These are phyloP conservation scores for Amblyjoppa fuscipennis DNA, from an alignment of 2,888 invertebrate genomes.

Conservation along the genomic window DNA sequence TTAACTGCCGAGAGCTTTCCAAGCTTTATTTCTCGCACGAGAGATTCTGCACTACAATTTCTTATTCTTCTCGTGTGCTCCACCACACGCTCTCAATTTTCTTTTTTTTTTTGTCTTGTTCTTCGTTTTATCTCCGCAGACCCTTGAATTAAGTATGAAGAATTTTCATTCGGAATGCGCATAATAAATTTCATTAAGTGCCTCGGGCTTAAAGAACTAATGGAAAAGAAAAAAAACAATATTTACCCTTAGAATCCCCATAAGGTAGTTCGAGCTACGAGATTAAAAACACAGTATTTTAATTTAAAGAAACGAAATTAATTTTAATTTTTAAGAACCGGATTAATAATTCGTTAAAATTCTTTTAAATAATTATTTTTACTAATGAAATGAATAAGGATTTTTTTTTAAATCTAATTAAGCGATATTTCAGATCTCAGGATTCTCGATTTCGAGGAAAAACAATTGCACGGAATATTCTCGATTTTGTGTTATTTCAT, in stretches of 20 bases:
- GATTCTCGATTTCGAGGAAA: background rate
- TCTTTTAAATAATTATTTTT: too few species aligned
- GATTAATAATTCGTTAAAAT: too few species aligned
- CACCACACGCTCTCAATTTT: conserved; percentile 17
- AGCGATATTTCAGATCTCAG: background rate
- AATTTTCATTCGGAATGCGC: conserved; percentile 10
- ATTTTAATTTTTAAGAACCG: too few species aligned
- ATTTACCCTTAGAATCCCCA: background rate
- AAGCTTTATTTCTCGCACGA: conserved; percentile 69
- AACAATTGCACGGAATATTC: background rate
- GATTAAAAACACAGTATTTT: background rate
- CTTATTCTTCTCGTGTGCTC: conserved; percentile 48
- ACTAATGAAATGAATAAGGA: background rate
- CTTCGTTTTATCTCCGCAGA: background rate
- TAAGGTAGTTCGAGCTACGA: background rate
- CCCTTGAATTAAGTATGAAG: conserved; percentile 13
- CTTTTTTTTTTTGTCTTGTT: background rate
- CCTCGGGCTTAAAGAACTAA: background rate
- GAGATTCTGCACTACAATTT: conserved; percentile 51
- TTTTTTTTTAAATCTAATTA: background rate
- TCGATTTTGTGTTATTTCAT: background rate
- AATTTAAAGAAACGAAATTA: background rate
- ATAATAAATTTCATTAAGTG: conserved; percentile 4
- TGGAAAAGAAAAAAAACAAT: background rate
- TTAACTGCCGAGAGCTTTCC: conserved; percentile 69